Evolutionary conservation across 2,888 invertebrate species (phyloP), one percentile per base, ranked within the genome.

Genomic region (Argynnis bischoffii): DNA sequence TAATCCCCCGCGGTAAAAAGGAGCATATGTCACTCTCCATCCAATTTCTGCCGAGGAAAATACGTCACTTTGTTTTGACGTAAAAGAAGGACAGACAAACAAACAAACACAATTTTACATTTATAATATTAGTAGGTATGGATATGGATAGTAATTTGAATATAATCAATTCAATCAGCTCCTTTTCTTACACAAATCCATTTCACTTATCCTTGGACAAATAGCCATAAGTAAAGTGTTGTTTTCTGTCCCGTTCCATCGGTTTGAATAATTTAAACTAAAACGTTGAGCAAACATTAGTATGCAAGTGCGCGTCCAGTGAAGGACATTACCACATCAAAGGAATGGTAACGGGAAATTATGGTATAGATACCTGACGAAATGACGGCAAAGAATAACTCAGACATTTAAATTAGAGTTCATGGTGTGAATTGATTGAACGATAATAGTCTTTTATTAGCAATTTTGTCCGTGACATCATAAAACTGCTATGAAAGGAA

Each of bases 261-360:
- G 47, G 57, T 59, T 57, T 54, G 65, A 65, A 65, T 64, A 64
- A 56, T 59, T 65, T 59, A 59, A 48, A 59, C 47, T 59, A 59
- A 65, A 59, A 18, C 53, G 59, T 65, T 65, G 26, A 59, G 57
- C 26, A 31, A 15, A 41, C 55, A 67, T 68, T 64, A 68, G 67
- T 64, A 68, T 64, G 64, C 67, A 41, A 15, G 64, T 16, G 64
- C 63, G 63, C 47, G 53, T 48, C 6, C 63, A 35, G 35, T 18
- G 63, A 54, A 63, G 65, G 65, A 59, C 55, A 69, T 69, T 66
- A 69, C 65, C 61, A 69, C 65, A 69, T 69, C 65, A 69, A 69
- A 66, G 61, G 61, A 55, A 51, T 56, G 60, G 53, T 64, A 68
- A 68, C 67, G 67, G 64, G 64, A 68, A 57, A 54, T 55, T 59